These are phyloP conservation scores for Athalia rosae DNA, from an alignment of 2,888 invertebrate species.

Conservation along the genomic window DNA sequence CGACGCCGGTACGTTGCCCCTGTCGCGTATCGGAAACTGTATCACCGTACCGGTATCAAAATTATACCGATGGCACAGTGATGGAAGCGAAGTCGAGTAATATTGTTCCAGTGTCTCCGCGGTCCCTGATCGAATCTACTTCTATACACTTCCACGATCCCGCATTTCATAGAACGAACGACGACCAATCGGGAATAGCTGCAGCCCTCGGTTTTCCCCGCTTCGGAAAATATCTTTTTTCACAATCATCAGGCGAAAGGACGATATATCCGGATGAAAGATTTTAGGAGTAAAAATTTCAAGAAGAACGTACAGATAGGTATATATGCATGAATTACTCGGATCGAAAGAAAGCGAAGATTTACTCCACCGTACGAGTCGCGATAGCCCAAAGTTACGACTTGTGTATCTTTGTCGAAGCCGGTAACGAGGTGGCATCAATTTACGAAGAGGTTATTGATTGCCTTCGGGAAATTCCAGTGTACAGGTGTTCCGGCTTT, in stretches of 20 bases:
- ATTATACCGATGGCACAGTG: conserved; percentile 26
- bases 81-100: conserved; percentile 40
- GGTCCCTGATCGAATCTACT: conserved; percentile 43
- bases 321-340: too few species aligned
- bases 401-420: conserved; percentile 30
- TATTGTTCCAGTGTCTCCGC: conserved; percentile 41
- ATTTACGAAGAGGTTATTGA: conserved; percentile 23
- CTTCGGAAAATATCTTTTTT: too few species aligned
- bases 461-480: conserved; percentile 28
- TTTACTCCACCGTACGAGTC: conserved; percentile 31
- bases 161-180: not conserved
- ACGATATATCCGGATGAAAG: too few species aligned
- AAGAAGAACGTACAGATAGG: too few species aligned
- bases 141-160: not conserved
- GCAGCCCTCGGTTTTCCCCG: too few species aligned
- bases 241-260: too few species aligned
- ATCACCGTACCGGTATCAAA: conserved; percentile 28
- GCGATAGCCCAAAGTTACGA: conserved; percentile 25
- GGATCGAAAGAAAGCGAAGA: conserved; percentile 16
- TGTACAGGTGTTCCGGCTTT: too few species aligned
- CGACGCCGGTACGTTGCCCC: conserved; percentile 4
- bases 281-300: too few species aligned
- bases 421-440: conserved; percentile 17
- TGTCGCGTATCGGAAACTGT: conserved; percentile 13
- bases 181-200: not conserved